These are phyloP conservation scores for Choristoneura rosaceana DNA, from an alignment of 2,888 invertebrate species.

Conservation along the genomic window DNA sequence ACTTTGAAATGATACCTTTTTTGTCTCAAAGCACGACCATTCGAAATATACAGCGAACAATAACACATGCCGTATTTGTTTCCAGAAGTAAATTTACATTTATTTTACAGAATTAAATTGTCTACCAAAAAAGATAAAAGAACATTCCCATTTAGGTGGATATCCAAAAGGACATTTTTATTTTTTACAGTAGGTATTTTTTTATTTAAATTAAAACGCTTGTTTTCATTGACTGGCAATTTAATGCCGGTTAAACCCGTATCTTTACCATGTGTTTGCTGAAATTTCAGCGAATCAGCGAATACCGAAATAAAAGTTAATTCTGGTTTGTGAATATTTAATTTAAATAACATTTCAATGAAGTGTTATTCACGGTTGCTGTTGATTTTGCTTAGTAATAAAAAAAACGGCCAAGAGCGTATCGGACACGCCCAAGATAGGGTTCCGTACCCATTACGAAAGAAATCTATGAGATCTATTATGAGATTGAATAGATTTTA, in stretches of 20 bases:
- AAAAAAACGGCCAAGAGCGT: too few species aligned
- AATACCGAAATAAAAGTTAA: neutral
- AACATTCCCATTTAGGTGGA: neutral
- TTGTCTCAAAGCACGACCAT: neutral
- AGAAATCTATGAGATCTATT: too few species aligned
- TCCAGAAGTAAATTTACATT: slow-evolving; percentile 1
- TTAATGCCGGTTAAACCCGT: slow-evolving; percentile 22
- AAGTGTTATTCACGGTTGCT: neutral
- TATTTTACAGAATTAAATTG: slow-evolving; percentile 10
- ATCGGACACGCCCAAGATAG: too few species aligned
- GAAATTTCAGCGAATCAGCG: slow-evolving; percentile 1
- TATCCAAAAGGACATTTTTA: slow-evolving; percentile 3
- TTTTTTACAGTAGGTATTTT: neutral
- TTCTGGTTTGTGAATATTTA: neutral
- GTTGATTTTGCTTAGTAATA: too few species aligned
- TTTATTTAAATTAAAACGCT: slow-evolving; percentile 20
- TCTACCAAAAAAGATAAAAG: slow-evolving; percentile 1
- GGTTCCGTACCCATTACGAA: too few species aligned
- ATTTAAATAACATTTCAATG: neutral
- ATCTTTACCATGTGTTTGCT: slow-evolving; percentile 1
- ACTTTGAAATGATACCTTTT: neutral
- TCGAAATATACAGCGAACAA: neutral
- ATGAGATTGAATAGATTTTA: too few species aligned
- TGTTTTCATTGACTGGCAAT: slow-evolving; percentile 29
- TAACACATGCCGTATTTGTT: neutral